Evolutionary conservation across 2,888 invertebrate species (phyloP).

Genomic region (Pyrocoelia pectoralis): DNA sequence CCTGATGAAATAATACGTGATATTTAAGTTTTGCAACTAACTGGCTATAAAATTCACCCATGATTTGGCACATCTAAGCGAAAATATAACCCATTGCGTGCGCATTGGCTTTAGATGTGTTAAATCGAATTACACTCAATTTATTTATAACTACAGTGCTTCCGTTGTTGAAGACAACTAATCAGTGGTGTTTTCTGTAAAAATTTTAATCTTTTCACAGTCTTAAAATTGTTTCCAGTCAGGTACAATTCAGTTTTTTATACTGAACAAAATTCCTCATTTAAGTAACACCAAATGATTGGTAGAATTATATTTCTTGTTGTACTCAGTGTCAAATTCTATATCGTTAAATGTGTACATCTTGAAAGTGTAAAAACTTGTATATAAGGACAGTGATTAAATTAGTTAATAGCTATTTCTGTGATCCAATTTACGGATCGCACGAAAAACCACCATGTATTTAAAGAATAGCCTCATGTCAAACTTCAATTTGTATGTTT

Average conservation of each 20-base stretch:
- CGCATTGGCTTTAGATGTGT: slow-evolving; percentile 7
- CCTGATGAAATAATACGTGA: neutral
- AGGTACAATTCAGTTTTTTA: neutral
- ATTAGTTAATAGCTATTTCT: slow-evolving; percentile 34
- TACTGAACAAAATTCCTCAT: slow-evolving; percentile 19
- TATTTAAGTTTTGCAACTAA: neutral
- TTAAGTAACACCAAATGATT: slow-evolving; percentile 43
- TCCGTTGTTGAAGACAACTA: slow-evolving; percentile 14
- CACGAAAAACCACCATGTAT: slow-evolving; percentile 31
- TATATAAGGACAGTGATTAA: slow-evolving; percentile 36
- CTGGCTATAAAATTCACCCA: slow-evolving; percentile 19
- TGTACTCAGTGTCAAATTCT: slow-evolving; percentile 55
- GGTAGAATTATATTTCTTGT: slow-evolving; percentile 53
- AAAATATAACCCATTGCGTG: too few relatives aligned
- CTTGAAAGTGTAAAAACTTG: slow-evolving; percentile 42
- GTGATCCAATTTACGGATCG: slow-evolving; percentile 37
- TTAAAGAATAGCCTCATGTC: slow-evolving; percentile 42
- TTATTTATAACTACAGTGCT: slow-evolving; percentile 19
- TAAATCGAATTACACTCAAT: neutral
- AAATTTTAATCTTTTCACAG: slow-evolving; percentile 22
- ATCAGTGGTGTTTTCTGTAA: slow-evolving; percentile 14
- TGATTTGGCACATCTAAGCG: neutral
- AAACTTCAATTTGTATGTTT: slow-evolving; percentile 15
- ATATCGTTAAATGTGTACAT: slow-evolving; percentile 53
- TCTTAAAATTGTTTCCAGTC: slow-evolving; percentile 9